These are phyloP conservation scores for Gymnoscopelus microlampas DNA, from an alignment of 2,797 vertebrate genomes.

Conservation along the genomic window DNA sequence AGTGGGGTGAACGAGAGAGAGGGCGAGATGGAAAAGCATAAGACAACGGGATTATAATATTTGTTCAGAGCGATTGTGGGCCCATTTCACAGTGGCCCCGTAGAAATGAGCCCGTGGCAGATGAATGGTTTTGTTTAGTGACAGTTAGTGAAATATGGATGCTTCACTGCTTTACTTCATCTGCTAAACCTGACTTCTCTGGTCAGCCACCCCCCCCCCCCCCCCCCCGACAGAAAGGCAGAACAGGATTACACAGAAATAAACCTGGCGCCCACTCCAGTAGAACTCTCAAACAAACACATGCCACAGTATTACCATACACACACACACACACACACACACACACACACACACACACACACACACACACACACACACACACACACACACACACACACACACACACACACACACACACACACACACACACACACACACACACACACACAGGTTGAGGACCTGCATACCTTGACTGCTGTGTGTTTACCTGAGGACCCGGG, in stretches of 20 bases:
- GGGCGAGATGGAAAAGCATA: conserved; percentile 65
- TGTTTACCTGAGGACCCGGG: conserved; percentile 85
- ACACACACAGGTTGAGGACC: conserved; percentile 46
- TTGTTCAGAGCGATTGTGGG: conserved; percentile 74
- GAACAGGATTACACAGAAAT: conserved; percentile 58
- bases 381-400: conserved; percentile 49
- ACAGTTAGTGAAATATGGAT: conserved; percentile 75
- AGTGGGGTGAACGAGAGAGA: conserved; percentile 72
- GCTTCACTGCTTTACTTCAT: conserved; percentile 69
- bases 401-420: conserved; percentile 47
- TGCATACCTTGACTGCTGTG: conserved; percentile 67
- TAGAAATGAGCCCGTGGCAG: conserved; percentile 72
- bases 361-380: conserved; percentile 11
- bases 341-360: conserved; percentile 48
- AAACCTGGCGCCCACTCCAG: conserved; percentile 59
- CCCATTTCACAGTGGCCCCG: conserved; percentile 69
- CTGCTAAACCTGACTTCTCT: conserved; percentile 69
- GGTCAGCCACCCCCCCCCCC: conserved; percentile 42
- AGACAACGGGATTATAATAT: conserved; percentile 86
- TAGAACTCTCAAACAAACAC: conserved; percentile 45
- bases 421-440: conserved; percentile 48
- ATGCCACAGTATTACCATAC: not conserved
- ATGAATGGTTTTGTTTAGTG: conserved; percentile 55
- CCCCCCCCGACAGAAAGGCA: conserved; percentile 10
- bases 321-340: conserved; percentile 54